Base-by-base conservation (phyloP, 92 coral and sea anemone species). In the Scolanthus callimorphus region DNA sequence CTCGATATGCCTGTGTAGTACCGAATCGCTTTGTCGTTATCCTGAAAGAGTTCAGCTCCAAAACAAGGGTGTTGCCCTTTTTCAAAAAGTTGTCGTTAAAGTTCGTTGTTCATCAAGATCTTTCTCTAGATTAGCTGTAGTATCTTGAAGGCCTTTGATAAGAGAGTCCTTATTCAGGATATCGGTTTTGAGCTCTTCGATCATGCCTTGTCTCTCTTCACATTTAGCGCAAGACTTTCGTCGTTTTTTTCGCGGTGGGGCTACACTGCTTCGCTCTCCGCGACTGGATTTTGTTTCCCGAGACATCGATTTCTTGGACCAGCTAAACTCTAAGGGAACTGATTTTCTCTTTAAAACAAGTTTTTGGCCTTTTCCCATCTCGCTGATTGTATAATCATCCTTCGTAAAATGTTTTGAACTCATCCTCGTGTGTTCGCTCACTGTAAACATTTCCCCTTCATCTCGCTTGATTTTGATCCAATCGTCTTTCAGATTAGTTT, bases 351-450 rank as follows among this genome's bases (percentile, higher is more conserved):
- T 72, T 26, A 72, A 28, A 12, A 53, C 71, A 20, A n/a, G 41
- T 52, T 55, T 72, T 11, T 62, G n/a, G 12, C 72, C 71, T 62
- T 62, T 72, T 15, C 64, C 79, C 51, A 60, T 52, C 51, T 72
- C 65, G 57, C 79, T 72, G 1, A 71, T 28, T 6, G 71, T 62
- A 58, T 72, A 72, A 44, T 62, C 64, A 29, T 62, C 57, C 53
- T 72, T 31, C 55, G 62, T 30, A 29, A 62, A 72, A 20, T 62
- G 79, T 39, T 54, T 50, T 22, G 64, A 72, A 50, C 65, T 51
- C 39, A 72, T 39, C 19, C 72, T 55, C 27, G 71, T 72, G 53
- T 69, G 56, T 21, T 44, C 20, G 4, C 49, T 69, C 2, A 69
- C 31, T 17, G 38, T 31, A 48, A 57, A 57, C 49, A 30, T 25